Evolutionary conservation across 2,888 invertebrate genomes (phyloP), one percentile per base, ranked within the genome.

Genomic region (Cinara cedri): DNA sequence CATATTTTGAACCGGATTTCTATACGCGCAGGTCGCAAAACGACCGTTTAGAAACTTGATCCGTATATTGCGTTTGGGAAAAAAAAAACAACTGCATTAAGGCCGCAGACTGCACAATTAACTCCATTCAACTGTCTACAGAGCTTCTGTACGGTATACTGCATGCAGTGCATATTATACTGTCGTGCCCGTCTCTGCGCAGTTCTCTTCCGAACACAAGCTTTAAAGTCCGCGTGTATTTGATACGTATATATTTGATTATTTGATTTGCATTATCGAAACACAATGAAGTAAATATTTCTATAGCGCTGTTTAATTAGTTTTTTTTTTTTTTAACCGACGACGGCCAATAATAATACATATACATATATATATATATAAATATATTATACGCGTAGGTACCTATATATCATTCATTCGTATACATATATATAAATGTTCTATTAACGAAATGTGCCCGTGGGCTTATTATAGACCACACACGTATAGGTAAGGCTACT

Each of bases 1-100:
- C 6, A 4, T 34, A 34, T 34, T 68, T 78, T 57, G 76, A 78
- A 68, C 68, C 76, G 76, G 66, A 66, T 66, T 66, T 68, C 55
- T 66, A 66, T 68, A 49, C n/a, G 16, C 24, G 26, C 60, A 57
- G 57, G 34, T 34, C 24, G 26, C 60, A 57, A 70, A 78, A 68
- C 66, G 68, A 68, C 57, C 76, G 21, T 70, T 78, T 68, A 68
- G 68, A 78, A 78, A 78, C 76, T 60, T 68, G 76, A 78, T 78
- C 68, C 49, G 66, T 68, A 49, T 68, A 78, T 60, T 68, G 34
- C 26, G 46, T 34, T 46, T 44, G 13, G 3, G 14, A 21, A 72
- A 65, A 34, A 34, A 34, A 34, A 34, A 76, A 57, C 68, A 68
- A 68, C 55, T n/a, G 68, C 68, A 60, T 68, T 66, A 70, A 78